These are phyloP conservation scores for Sarcophaga variegata DNA, from an alignment of 2,888 invertebrate species.

Conservation along the genomic window DNA sequence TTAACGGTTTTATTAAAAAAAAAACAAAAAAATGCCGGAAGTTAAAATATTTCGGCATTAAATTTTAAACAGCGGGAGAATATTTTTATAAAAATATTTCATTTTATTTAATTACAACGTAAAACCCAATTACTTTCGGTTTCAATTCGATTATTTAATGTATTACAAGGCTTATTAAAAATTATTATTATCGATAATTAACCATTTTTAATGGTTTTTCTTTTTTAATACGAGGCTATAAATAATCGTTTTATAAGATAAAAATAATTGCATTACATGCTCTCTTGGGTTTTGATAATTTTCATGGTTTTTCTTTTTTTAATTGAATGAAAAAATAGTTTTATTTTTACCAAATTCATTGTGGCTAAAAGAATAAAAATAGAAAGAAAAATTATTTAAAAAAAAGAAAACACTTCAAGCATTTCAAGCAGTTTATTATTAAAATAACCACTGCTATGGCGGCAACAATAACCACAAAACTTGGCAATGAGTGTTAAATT, in stretches of 20 bases:
- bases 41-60: too few species aligned
- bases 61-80: too few species aligned
- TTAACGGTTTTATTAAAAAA: too few species aligned
- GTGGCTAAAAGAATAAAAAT: neutral
- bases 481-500: slow-evolving; percentile 27
- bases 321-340: neutral
- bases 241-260: too few species aligned
- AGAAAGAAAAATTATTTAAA: slow-evolving; percentile 11
- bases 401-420: neutral
- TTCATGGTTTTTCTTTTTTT: neutral
- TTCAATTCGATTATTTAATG: slow-evolving; percentile 2
- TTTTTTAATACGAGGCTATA: too few species aligned
- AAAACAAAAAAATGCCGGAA: too few species aligned
- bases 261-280: slow-evolving; percentile 24
- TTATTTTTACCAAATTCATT: neutral
- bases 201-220: neutral
- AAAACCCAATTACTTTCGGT: neutral
- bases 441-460: neutral
- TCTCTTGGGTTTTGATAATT: slow-evolving; percentile 26
- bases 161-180: neutral
- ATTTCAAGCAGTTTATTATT: neutral
- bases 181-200: neutral
- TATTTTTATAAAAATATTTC: neutral
- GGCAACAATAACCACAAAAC: neutral
- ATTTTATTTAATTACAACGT: neutral